Evolutionary conservation across 2,113 vertebrate genomes (phyloP).

Genomic region (Platichthys flesus): DNA sequence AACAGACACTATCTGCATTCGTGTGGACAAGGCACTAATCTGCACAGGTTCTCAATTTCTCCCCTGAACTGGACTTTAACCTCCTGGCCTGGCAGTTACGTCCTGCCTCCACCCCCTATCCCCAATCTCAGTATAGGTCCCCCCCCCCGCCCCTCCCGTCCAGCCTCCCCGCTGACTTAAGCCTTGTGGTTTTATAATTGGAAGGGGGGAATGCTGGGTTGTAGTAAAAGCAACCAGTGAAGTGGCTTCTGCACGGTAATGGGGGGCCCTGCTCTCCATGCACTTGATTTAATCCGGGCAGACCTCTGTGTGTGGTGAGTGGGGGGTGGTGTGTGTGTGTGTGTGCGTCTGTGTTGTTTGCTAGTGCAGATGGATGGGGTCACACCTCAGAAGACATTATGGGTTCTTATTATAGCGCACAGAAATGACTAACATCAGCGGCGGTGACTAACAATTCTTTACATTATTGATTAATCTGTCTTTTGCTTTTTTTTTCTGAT

Average conservation of each 20-base stretch:
- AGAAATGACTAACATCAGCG: not conserved
- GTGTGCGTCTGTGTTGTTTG: conserved; percentile 35
- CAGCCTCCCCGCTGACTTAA: conserved; percentile 37
- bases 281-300: conserved; percentile 69
- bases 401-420: conserved; percentile 33
- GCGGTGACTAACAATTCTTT: not conserved
- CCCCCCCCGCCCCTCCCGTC: conserved; percentile 5
- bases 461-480: conserved; percentile 1
- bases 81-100: conserved; percentile 25
- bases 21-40: too few species aligned
- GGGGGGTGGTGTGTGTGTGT: conserved; percentile 49
- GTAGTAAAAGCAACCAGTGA: conserved; percentile 54
- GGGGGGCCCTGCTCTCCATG: conserved; percentile 59
- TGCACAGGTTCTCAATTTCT: not conserved
- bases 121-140: conserved; percentile 61
- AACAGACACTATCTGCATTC: too few species aligned
- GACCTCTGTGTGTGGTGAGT: conserved; percentile 62
- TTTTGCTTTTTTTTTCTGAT: not conserved
- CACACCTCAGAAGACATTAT: conserved; percentile 52
- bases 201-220: conserved; percentile 17
- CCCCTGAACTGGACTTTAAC: conserved; percentile 8
- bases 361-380: conserved; percentile 65
- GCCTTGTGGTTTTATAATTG: conserved; percentile 60
- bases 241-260: conserved; percentile 61
- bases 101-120: conserved; percentile 29